Conservation (phyloP, 2,797 vertebrate species). For the Phalanger gymnotis region DNA sequence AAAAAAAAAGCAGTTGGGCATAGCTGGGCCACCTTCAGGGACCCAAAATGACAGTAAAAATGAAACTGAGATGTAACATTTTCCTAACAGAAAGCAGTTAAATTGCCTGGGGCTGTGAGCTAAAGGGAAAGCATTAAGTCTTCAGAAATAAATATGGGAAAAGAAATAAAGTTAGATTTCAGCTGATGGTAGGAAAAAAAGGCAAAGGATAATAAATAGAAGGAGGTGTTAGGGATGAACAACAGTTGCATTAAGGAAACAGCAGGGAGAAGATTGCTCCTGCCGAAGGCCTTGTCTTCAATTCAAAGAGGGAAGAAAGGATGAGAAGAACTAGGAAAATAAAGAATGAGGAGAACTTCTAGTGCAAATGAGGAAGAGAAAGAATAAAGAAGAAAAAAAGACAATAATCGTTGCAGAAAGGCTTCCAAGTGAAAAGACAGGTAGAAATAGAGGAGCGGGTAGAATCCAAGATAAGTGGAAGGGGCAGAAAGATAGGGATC, state of each 20-base stretch:
- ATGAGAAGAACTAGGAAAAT: background rate
- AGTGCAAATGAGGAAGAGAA: background rate
- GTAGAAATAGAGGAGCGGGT: background rate
- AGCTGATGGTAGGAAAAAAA: background rate
- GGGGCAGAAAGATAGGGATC: background rate
- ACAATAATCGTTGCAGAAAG: background rate
- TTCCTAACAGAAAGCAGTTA: background rate
- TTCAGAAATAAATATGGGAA: background rate
- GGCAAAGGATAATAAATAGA: background rate
- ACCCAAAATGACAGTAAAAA: background rate
- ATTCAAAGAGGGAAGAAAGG: background rate
- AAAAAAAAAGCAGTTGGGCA: background rate
- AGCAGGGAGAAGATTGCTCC: background rate
- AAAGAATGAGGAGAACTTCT: background rate
- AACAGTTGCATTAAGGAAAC: background rate
- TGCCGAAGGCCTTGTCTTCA: background rate
- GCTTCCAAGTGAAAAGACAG: background rate
- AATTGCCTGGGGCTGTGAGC: background rate
- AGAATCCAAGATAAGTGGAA: background rate
- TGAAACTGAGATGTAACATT: background rate
- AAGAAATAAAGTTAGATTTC: background rate
- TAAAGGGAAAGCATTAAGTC: background rate
- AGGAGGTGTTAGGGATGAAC: background rate
- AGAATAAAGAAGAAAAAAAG: background rate
- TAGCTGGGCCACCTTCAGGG: background rate